Conservation (phyloP, 2,888 invertebrate species). For the Ormyrus rosae region DNA sequence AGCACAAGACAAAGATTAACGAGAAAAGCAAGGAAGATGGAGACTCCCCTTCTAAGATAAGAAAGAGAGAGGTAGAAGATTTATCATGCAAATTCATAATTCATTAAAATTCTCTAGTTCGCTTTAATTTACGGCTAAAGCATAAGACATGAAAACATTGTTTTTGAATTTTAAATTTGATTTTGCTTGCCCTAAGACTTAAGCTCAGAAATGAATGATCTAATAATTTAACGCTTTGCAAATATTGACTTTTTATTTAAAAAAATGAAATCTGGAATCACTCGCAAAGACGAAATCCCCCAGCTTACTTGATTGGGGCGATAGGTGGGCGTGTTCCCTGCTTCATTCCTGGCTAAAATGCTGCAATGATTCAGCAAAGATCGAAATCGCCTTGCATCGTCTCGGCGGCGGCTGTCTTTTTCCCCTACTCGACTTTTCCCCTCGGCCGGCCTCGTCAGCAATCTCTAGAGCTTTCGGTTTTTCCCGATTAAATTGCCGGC, state of each 20-base stretch:
- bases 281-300: too few species aligned
- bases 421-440: neutral
- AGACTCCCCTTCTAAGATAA: neutral
- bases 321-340: too few species aligned
- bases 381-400: constrained; percentile 34
- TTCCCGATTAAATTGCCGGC: constrained; percentile 34
- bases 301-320: too few species aligned
- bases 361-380: constrained; percentile 50
- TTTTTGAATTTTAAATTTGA: too few species aligned
- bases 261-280: too few species aligned
- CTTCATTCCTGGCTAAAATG: constrained; percentile 24
- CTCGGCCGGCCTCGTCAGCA: constrained; percentile 17
- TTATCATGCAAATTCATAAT: constrained; percentile 13
- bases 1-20: constrained; percentile 26
- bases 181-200: too few species aligned
- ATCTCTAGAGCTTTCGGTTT: constrained; percentile 8
- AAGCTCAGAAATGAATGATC: too few species aligned
- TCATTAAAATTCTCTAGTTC: neutral
- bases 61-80: neutral
- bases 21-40: neutral
- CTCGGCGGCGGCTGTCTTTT: neutral
- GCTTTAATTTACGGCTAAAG: too few species aligned
- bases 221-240: too few species aligned
- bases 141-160: too few species aligned
- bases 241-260: too few species aligned